Evolutionary conservation across 2,113 vertebrate species (phyloP).

Genomic region (Forbesichthys papilliferus): DNA sequence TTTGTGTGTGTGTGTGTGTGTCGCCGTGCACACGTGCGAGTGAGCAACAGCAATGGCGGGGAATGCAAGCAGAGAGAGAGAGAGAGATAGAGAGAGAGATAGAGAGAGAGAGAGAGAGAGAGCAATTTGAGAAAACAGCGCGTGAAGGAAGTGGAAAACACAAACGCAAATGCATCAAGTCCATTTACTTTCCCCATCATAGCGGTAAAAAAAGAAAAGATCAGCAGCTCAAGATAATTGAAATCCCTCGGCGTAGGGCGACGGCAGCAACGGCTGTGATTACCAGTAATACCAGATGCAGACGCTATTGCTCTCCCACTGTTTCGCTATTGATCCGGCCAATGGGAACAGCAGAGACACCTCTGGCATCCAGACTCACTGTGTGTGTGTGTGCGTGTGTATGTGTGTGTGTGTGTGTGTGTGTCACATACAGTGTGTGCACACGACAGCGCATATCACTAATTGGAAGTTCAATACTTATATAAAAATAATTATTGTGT

Average conservation of each 20-base stretch:
- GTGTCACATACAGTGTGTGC: not conserved
- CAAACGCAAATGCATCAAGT: constrained; percentile 69
- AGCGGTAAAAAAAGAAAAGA: constrained; percentile 48
- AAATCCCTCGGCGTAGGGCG: constrained; percentile 63
- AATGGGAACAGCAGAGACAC: constrained; percentile 49
- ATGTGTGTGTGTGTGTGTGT: constrained; percentile 21
- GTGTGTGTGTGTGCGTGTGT: constrained; percentile 28
- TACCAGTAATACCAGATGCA: constrained; percentile 67
- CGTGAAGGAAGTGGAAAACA: constrained; percentile 43
- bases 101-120: constrained; percentile 3
- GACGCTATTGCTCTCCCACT: constrained; percentile 60
- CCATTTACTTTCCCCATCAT: constrained; percentile 64
- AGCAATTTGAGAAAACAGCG: constrained; percentile 23
- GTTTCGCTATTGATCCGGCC: constrained; percentile 60
- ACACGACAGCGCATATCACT: not conserved
- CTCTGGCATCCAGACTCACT: constrained; percentile 36
- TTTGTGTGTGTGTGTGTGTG: constrained; percentile 40
- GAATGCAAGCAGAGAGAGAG: not conserved
- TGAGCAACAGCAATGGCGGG: not conserved
- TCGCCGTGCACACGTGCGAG: constrained; percentile 11
- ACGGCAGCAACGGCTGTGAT: constrained; percentile 54
- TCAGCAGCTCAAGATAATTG: constrained; percentile 55
- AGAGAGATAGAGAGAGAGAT: not conserved
- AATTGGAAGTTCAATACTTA: constrained; percentile 18
- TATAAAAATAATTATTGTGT: constrained; percentile 8